Evolutionary conservation across 1,140 invertebrate genomes (phyloP).

Genomic region (Carcinoscorpius rotundicauda): DNA sequence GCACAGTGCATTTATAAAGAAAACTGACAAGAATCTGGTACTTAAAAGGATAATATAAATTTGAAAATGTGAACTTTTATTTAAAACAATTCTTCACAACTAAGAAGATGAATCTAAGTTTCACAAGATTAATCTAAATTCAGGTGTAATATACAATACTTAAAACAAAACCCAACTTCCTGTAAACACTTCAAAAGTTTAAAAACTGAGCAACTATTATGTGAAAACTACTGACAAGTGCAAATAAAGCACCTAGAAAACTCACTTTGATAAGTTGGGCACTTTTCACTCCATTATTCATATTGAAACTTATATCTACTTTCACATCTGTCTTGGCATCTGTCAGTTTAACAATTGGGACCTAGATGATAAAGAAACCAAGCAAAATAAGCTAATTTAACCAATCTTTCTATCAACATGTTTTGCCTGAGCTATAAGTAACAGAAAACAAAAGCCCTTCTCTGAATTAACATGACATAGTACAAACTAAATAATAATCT

Average conservation of each 20-base stretch:
- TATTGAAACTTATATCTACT: conserved; percentile 95
- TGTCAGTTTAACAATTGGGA: conserved; percentile 95
- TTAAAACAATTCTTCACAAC: too few relatives aligned
- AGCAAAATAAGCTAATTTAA: conserved; percentile 7
- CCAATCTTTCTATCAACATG: background rate
- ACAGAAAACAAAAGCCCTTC: too few relatives aligned
- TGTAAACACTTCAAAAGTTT: too few relatives aligned
- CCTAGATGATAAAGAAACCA: conserved; percentile 33
- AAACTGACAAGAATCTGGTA: too few relatives aligned
- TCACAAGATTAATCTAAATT: too few relatives aligned
- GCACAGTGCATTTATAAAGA: background rate
- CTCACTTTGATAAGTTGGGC: conserved; percentile 77
- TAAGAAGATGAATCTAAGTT: too few relatives aligned
- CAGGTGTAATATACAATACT: too few relatives aligned
- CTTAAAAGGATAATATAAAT: too few relatives aligned
- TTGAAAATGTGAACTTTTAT: too few relatives aligned
- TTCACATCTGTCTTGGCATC: conserved; percentile 84
- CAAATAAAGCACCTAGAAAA: conserved; percentile 7
- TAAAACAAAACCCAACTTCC: too few relatives aligned
- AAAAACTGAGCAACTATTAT: background rate
- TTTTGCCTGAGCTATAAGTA: background rate
- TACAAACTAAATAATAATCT: too few relatives aligned
- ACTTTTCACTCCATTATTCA: conserved; percentile 88
- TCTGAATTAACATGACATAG: too few relatives aligned
- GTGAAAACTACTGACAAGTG: background rate